Conservation (phyloP, 2,888 invertebrate species). For the Ennomos quercinarius region DNA sequence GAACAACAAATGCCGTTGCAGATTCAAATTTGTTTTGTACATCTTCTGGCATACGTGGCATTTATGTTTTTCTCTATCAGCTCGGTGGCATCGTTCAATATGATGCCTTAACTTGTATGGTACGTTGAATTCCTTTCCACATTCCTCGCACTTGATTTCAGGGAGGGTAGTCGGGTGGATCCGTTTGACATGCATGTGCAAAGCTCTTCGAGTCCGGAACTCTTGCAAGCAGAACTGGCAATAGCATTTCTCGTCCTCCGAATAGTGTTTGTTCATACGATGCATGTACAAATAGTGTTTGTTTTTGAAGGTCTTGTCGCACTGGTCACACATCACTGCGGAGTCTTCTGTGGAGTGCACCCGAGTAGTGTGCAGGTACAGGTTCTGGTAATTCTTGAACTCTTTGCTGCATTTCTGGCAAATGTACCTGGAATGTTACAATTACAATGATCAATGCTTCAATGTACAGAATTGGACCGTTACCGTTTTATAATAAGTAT, state of each 20-base stretch:
- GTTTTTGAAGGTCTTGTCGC: constrained; percentile 78
- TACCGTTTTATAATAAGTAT: too few species aligned
- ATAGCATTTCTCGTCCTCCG: constrained; percentile 72
- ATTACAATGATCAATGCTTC: too few species aligned
- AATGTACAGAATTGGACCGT: too few species aligned
- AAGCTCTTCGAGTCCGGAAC: constrained; percentile 69
- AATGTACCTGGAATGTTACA: constrained; percentile 53
- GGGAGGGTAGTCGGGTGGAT: constrained; percentile 74
- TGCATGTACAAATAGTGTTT: constrained; percentile 82
- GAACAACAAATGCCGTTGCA: constrained; percentile 71
- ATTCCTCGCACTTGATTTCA: constrained; percentile 73
- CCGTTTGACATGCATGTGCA: constrained; percentile 75
- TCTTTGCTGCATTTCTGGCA: constrained; percentile 76
- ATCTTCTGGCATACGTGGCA: constrained; percentile 72
- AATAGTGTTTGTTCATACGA: constrained; percentile 80
- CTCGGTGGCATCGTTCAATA: constrained; percentile 64
- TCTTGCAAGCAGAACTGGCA: constrained; percentile 78
- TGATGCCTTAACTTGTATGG: constrained; percentile 76
- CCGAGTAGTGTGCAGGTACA: constrained; percentile 73
- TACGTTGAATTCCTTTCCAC: constrained; percentile 71
- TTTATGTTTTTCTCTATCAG: constrained; percentile 68
- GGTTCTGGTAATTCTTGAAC: constrained; percentile 78
- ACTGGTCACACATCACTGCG: constrained; percentile 71
- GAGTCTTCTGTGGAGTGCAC: constrained; percentile 77
- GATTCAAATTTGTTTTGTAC: constrained; percentile 71